Percentiles rank a stretch among this genome's conserved stretches.
phyloP scores from a whole-genome alignment of 2,888 invertebrate genomes.

The Schizaphis graminum region DNA sequence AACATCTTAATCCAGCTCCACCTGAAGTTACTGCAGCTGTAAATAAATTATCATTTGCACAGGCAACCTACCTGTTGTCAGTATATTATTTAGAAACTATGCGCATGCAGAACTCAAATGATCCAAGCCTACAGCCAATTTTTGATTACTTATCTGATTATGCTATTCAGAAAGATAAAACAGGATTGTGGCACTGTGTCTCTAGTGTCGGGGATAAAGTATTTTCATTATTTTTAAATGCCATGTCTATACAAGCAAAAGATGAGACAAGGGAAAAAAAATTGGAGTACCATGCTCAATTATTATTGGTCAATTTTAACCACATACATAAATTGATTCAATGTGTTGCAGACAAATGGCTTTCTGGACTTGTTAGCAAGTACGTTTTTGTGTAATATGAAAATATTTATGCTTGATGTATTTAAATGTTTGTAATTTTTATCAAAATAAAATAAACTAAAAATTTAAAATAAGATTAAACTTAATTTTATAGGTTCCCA shows the following conservation, averaged over 20 bases:
- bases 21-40: conserved; percentile 89
- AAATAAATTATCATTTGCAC: conserved; percentile 93
- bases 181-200: conserved; percentile 97
- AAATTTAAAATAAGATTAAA: not conserved
- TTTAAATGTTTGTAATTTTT: not conserved
- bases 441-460: not conserved
- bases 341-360: conserved; percentile 91
- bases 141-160: conserved; percentile 94
- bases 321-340: conserved; percentile 96
- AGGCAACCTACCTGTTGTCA: conserved; percentile 95
- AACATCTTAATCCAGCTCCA: conserved; percentile 83
- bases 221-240: conserved; percentile 90
- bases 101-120: conserved; percentile 85
- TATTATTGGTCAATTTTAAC: conserved; percentile 96
- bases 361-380: conserved; percentile 86
- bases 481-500: conserved; percentile 80
- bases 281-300: conserved; percentile 94
- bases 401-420: not conserved
- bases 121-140: conserved; percentile 90
- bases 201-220: conserved; percentile 90
- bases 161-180: conserved; percentile 90
- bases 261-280: conserved; percentile 91
- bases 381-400: conserved; percentile 68
- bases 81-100: conserved; percentile 97
- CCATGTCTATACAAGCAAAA: conserved; percentile 87